Evolutionary conservation across 2,888 invertebrate genomes (phyloP).

Genomic region (Ephialtes manifestator): DNA sequence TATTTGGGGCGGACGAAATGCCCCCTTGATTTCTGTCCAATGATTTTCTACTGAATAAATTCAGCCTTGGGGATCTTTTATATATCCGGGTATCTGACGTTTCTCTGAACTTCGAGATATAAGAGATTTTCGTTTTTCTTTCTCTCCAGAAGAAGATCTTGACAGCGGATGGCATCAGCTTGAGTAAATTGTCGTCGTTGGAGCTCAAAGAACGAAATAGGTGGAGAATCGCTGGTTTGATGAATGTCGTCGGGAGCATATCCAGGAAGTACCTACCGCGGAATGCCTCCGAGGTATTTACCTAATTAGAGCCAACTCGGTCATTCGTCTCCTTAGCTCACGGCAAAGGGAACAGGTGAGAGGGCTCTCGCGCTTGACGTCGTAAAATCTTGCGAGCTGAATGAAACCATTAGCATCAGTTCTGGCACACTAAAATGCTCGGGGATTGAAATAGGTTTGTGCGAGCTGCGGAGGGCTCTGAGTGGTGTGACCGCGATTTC

Average conservation of each 20-base stretch:
- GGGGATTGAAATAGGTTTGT: slow-evolving; percentile 75
- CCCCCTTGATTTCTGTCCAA: slow-evolving; percentile 55
- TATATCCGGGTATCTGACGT: slow-evolving; percentile 28
- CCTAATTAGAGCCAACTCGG: slow-evolving; percentile 76
- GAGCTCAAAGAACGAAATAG: slow-evolving; percentile 8
- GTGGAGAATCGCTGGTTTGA: slow-evolving; percentile 19
- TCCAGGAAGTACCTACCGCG: slow-evolving; percentile 30
- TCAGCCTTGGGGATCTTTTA: slow-evolving; percentile 22
- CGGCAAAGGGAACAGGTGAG: slow-evolving; percentile 48
- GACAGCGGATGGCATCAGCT: slow-evolving; percentile 48
- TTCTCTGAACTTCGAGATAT: slow-evolving; percentile 9
- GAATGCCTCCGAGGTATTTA: slow-evolving; percentile 75
- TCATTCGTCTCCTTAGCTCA: slow-evolving; percentile 65
- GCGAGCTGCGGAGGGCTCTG: slow-evolving; percentile 57
- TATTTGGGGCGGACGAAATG: slow-evolving; percentile 30
- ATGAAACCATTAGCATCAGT: slow-evolving; percentile 61
- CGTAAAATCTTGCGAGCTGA: slow-evolving; percentile 73
- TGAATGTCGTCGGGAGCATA: slow-evolving; percentile 43
- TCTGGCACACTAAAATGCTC: slow-evolving; percentile 56
- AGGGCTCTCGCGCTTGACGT: slow-evolving; percentile 67
- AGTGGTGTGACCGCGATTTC: slow-evolving; percentile 64
- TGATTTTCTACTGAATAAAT: slow-evolving; percentile 58
- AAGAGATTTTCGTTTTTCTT: slow-evolving; percentile 31
- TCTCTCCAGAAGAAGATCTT: slow-evolving; percentile 24
- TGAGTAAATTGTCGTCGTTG: slow-evolving; percentile 59